Conservation (phyloP, 2,113 vertebrate species). For the Phyllostomus discolor region DNA sequence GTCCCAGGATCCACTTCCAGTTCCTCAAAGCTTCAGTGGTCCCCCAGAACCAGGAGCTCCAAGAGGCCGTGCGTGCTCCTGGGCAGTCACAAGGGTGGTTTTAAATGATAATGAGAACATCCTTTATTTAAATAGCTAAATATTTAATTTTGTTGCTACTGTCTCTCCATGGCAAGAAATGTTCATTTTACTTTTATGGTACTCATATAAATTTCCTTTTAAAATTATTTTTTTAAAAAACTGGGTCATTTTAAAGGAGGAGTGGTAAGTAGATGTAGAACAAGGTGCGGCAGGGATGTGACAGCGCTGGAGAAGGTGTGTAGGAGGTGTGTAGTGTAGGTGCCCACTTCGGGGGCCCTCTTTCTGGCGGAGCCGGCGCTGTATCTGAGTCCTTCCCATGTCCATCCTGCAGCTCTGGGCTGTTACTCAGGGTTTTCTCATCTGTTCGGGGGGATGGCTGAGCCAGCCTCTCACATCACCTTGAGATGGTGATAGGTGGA, state of each 20-base stretch:
- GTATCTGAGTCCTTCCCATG: not conserved
- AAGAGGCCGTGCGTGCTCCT: accelerated
- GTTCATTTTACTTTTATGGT: not conserved
- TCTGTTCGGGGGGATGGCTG: not conserved
- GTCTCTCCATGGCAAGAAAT: not conserved
- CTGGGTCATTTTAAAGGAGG: not conserved
- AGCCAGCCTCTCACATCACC: not conserved
- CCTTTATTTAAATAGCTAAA: not conserved
- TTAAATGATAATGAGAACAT: not conserved
- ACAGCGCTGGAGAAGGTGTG: accelerated
- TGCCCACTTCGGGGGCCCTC: too few species aligned
- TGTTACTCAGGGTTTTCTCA: not conserved
- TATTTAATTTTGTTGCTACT: not conserved
- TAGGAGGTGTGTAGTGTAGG: too few species aligned
- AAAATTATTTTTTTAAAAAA: not conserved
- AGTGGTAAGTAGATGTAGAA: not conserved
- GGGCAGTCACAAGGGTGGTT: not conserved
- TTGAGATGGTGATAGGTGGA: not conserved
- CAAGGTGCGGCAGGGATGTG: not conserved
- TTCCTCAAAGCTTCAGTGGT: not conserved
- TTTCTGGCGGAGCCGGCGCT: not conserved
- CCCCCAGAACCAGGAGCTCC: not conserved
- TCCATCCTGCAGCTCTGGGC: not conserved
- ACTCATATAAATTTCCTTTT: not conserved
- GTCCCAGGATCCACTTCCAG: not conserved